These are phyloP conservation scores for Tribolium castaneum DNA, from an alignment of 1,140 invertebrate genomes.

Conservation along the genomic window DNA sequence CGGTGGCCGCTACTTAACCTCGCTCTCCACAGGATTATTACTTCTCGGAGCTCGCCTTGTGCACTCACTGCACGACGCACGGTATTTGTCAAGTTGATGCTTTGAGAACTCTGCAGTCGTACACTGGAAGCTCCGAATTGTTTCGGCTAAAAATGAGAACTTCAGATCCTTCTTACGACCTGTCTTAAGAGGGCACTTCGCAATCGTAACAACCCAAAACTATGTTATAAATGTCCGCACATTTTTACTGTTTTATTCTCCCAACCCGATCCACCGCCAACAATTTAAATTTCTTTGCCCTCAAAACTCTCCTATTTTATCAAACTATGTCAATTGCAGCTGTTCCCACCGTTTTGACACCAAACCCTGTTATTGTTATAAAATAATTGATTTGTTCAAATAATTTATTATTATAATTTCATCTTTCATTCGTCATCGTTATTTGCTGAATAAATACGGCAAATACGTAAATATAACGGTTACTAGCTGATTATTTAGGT, in stretches of 20 bases:
- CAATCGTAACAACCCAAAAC: conserved; percentile 27
- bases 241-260: conserved; percentile 25
- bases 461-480: neutral
- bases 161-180: conserved; percentile 25
- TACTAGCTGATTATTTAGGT: neutral
- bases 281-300: conserved; percentile 25
- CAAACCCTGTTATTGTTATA: too few species aligned
- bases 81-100: conserved; percentile 42
- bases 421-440: too few species aligned
- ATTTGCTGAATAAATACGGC: neutral
- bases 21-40: conserved; percentile 45
- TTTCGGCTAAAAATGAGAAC: conserved; percentile 34
- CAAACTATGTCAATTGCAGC: conserved; percentile 19
- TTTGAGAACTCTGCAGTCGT: conserved; percentile 32
- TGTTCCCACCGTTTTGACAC: too few species aligned
- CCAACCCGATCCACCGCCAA: neutral
- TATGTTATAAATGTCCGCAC: conserved; percentile 23
- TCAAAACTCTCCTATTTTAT: neutral
- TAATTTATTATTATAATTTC: too few species aligned
- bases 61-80: conserved; percentile 41
- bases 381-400: too few species aligned
- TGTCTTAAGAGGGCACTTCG: conserved; percentile 29
- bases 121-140: conserved; percentile 22
- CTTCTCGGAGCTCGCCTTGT: conserved; percentile 40
- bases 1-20: conserved; percentile 45